Base-by-base conservation (phyloP, 2,113 vertebrate genomes). In the Pedionomus torquatus region DNA sequence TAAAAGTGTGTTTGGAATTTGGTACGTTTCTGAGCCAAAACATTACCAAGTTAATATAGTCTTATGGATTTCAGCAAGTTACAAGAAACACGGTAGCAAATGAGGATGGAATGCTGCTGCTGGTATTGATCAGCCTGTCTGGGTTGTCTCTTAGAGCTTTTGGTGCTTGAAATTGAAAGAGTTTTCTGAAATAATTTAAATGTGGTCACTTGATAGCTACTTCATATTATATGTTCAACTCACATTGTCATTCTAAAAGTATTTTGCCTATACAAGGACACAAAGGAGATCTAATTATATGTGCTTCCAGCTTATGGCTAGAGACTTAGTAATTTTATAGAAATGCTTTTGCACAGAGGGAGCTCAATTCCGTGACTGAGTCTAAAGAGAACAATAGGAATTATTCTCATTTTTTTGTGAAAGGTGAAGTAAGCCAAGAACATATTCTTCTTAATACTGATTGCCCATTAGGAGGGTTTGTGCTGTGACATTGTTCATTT, bases 391-490 rank as follows among this genome's bases (percentile, higher is more conserved):
- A 95, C 82, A 96, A 95, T 85, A 75, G 52, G n/a, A 95, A 80
- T 94, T 85, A 74, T 83, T 93, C 70, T 54, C 65, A 26, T 94
- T 91, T 94, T 94, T 94, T 95, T 92, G 75, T 92, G 89, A 83
- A 81, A 94, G 81, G 55, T 9, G 65, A 94, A 81, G 77, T 78
- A 86, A 96, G 95, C 92, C 90, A 96, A 94, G 96, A 94, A 93
- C 95, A 96, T 61, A 82, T 80, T 92, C 64, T 93, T 93, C 81
- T 92, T 87, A 79, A 69, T 75, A 37, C 64, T 75, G 25, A 90
- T 60, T 90, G 69, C 35, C 71, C 11, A 44, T 96, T 89, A 78
- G 46, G 12, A 17, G 28, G 13, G 31, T 87, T 86, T 94, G 80
- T 89, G 55, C 94, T 81, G 64, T 89, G 89, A 44, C 79, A 86